phyloP scores from a whole-genome alignment of 1,140 invertebrate genomes.

The Philopotamus ludificatus region DNA sequence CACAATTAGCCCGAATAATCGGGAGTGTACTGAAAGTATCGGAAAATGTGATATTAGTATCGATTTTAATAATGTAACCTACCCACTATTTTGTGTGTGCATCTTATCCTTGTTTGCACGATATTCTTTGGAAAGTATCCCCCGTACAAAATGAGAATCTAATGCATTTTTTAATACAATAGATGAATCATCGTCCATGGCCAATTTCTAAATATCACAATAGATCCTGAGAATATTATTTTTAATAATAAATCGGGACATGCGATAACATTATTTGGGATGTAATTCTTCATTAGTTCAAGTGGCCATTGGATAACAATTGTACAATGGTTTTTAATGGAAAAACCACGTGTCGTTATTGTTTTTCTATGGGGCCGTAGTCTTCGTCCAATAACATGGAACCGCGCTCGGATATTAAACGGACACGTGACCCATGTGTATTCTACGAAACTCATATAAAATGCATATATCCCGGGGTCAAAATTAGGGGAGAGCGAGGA shows the following conservation, averaged over 20 bases:
- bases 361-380: slow-evolving; percentile 6
- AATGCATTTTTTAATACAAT: no score
- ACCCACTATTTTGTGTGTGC: no score
- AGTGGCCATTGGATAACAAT: slow-evolving; percentile 6
- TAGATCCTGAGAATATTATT: no score
- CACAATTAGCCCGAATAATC: no score
- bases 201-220: no score
- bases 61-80: no score
- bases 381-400: neutral
- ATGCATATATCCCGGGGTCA: neutral
- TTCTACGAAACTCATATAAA: slow-evolving; percentile 10
- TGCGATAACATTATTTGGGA: slow-evolving; percentile 1
- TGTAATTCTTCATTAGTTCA: slow-evolving; percentile 19
- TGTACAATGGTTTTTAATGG: slow-evolving; percentile 16
- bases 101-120: no score
- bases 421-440: slow-evolving; percentile 8
- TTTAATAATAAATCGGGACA: slow-evolving; percentile 5
- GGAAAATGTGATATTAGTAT: no score
- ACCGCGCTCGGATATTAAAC: slow-evolving; percentile 1
- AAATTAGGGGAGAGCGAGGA: neutral
- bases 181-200: no score
- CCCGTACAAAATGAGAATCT: no score
- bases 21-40: no score
- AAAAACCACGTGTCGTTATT: slow-evolving; percentile 20
- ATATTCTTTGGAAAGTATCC: no score